Evolutionary conservation across 2,113 vertebrate genomes (phyloP), one percentile per base, ranked within the genome.

Genomic region (Anoura caudifer): DNA sequence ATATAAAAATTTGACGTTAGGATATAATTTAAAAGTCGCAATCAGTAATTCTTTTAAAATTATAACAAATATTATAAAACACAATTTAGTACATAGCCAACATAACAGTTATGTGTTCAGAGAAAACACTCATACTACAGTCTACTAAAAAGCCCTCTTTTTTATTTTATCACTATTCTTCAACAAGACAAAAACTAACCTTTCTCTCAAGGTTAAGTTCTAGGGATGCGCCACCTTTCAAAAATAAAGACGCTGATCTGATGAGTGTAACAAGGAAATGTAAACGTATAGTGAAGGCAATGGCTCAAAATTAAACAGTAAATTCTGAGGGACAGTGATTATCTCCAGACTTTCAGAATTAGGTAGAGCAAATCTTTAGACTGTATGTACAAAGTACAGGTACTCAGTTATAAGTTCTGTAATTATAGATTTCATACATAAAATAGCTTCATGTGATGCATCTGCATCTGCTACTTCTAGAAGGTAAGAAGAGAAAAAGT

Each of bases 1-100:
- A 31, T 70, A 80, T 90, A 90, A 94, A 96, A 95, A 79, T 82
- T 26, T 83, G 52, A 95, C 5, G 15, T 91, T 45, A 87, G 92
- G 36, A 79, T 80, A 84, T 4, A 79, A 84, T 17, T 11, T 73
- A 31, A 88, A 50, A 73, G 67, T 2, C 24, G 50, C 11, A 33
- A 93, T 50, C 41, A 73, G 73, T 90, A 76, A 69, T 81, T 41
- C 8, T 79, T 80, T 85, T 72, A 59, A 95, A 87, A 91, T 87
- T 56, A 82, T 41, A 91, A 67, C 43, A 10, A 86, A 76, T 76
- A 36, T 52, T 95, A 36, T 77, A 92, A 90, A 87, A 52, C 91
- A 52, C 56, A 93, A 73, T 77, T 89, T 11, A 87, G 45, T 85
- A 52, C 45, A 80, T 31, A 85, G 36, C 8, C 47, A 93, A 91